Base-by-base conservation (phyloP, 1,140 invertebrate genomes). In the Lepidurus packardi region DNA sequence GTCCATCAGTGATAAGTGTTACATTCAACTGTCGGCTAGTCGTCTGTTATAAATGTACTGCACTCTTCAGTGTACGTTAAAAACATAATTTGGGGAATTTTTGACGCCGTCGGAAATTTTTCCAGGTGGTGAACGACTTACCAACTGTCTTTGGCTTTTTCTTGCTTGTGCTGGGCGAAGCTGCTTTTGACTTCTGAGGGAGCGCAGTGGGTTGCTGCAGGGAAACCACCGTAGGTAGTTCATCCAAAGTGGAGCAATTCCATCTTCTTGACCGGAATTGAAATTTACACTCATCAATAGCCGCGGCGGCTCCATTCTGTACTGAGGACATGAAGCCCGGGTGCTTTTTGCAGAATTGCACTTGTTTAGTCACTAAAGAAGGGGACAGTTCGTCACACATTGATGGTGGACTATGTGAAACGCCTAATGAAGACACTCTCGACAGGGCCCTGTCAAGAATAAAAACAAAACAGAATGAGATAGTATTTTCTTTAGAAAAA, bases 231-330 rank as follows among this genome's bases (percentile, higher is more conserved):
- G 73, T 79, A 21, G 80, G 74, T 41, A 80, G 79, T 25, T 83
- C 83, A 73, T 83, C 82, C 76, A 83, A 81, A 8, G 84, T 85
- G 1, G 85, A 84, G 80, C 88, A 89, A 81, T 89, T 89, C 88
- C 88, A 89, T 43, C 88, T 81, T 79, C 84, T 84, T 80, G 85
- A 84, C 44, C 84, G 80, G 81, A 89, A 89, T 82, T 88, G 88
- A 79, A 85, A 84, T 79, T 86, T 86, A 81, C 88, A 89, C 82
- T 89, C 88, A 81, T 84, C 87, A 81, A 89, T 85, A 7, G 86
- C 88, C 76, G 85, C 79, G 77, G 85, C 84, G 21, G 86, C 87
- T 45, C 85, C 85, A 9, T 80, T 78, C 16, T 83, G 82, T 53
- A 86, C 84, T 4, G 82, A 80, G 47, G 81, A 78, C 82, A 83